These are phyloP conservation scores for Chelmon rostratus DNA, from an alignment of 2,797 vertebrate genomes.

Conservation along the genomic window DNA sequence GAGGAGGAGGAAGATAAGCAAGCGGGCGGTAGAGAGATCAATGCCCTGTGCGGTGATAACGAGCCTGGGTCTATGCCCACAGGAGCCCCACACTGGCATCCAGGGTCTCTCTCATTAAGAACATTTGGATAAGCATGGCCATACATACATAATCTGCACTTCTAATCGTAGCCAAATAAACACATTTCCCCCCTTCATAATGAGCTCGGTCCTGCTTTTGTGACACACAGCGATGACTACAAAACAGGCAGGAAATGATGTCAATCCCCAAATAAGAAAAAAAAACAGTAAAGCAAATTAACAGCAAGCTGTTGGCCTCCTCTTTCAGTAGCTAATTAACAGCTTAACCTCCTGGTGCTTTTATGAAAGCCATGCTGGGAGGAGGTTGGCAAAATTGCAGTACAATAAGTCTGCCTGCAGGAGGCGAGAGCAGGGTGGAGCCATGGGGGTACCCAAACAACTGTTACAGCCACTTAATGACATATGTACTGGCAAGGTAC, in stretches of 20 bases:
- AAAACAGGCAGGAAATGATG: constrained; percentile 84
- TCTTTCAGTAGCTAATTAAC: constrained; percentile 87
- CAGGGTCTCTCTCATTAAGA: constrained; percentile 83
- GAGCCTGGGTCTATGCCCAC: constrained; percentile 92
- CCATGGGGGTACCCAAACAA: constrained; percentile 75
- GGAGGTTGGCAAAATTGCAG: constrained; percentile 80
- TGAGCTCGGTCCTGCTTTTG: constrained; percentile 77
- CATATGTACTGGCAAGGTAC: constrained; percentile 79
- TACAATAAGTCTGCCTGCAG: constrained; percentile 86
- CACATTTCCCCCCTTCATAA: constrained; percentile 75
- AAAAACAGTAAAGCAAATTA: constrained; percentile 77
- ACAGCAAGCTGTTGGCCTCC: constrained; percentile 83
- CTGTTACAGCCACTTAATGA: constrained; percentile 80
- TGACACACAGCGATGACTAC: constrained; percentile 71
- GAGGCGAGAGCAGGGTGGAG: constrained; percentile 83
- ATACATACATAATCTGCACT: constrained; percentile 84
- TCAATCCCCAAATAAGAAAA: constrained; percentile 68
- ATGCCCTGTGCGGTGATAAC: constrained; percentile 94
- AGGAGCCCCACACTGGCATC: constrained; percentile 87
- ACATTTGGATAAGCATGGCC: constrained; percentile 86
- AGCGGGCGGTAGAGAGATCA: constrained; percentile 93
- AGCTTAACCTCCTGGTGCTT: constrained; percentile 88
- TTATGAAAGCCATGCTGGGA: constrained; percentile 85
- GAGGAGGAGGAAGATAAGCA: constrained; percentile 90
- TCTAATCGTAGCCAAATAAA: constrained; percentile 83